These are phyloP conservation scores for Ceryle rudis DNA, from an alignment of 2,797 vertebrate species.

Conservation along the genomic window DNA sequence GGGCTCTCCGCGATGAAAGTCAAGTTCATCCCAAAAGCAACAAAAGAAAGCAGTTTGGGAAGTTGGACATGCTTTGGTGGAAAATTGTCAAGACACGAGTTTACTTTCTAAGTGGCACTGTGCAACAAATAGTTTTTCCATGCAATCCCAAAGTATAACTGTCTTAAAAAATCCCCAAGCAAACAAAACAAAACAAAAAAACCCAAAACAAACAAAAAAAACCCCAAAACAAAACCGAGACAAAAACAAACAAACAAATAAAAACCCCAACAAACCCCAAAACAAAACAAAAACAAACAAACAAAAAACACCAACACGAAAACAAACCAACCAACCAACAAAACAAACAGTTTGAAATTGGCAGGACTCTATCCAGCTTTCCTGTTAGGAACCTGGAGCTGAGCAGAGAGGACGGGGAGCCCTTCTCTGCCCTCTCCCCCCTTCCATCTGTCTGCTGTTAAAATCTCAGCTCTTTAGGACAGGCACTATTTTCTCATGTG, in stretches of 20 bases:
- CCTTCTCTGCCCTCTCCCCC: not conserved
- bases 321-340: not conserved
- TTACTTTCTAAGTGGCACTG: conserved; percentile 35
- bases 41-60: conserved; percentile 49
- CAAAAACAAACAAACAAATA: not conserved
- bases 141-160: not conserved
- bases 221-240: no score
- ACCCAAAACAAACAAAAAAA: not conserved
- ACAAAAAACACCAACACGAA: not conserved
- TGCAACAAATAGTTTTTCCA: conserved; percentile 24
- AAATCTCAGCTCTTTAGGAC: not conserved
- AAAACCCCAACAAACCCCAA: not conserved
- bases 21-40: conserved; percentile 68
- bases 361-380: not conserved
- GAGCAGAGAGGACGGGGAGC: not conserved
- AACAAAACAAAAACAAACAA: not conserved
- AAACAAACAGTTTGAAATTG: not conserved
- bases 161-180: not conserved
- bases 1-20: conserved; percentile 37
- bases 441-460: not conserved
- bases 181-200: not conserved
- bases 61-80: conserved; percentile 14
- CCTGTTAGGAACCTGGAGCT: not conserved
- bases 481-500: not conserved
- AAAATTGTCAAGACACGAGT: conserved; percentile 38